A percentile compares a stretch with the other conserved stretches of the same genome.
phyloP scores from a whole-genome alignment of 2,113 vertebrate genomes.

The Chaetorhynchus papuensis region DNA sequence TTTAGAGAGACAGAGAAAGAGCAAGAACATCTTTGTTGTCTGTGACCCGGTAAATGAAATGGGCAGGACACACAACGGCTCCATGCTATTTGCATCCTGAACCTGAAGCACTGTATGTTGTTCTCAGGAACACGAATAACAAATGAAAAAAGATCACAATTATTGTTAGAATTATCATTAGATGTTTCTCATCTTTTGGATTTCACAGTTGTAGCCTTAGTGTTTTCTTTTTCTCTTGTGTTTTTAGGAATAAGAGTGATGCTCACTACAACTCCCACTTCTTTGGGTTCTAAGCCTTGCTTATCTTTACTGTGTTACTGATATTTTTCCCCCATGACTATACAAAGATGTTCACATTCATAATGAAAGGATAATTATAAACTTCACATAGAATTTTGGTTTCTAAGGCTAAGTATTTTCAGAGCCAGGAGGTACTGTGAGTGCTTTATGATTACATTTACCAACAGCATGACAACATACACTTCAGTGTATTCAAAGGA shows the following conservation, averaged over 20 bases:
- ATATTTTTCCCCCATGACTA: background rate
- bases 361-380: background rate
- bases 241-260: background rate
- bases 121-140: background rate
- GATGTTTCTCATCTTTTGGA: background rate
- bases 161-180: background rate
- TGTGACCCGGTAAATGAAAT: background rate
- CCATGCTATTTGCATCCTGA: background rate
- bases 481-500: slow-evolving; percentile 56
- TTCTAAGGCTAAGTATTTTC: slow-evolving; percentile 39
- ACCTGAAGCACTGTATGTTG: background rate
- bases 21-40: background rate
- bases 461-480: slow-evolving; percentile 44
- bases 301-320: background rate
- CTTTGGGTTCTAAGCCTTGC: background rate
- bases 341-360: background rate
- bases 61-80: background rate
- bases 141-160: background rate
- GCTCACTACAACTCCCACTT: background rate
- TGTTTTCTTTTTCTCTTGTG: background rate
- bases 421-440: slow-evolving; percentile 11
- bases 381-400: slow-evolving; percentile 1
- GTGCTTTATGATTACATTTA: slow-evolving; percentile 47
- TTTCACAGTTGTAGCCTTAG: background rate
- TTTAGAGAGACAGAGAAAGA: background rate